Percentiles rank a stretch among this genome's conserved stretches.
Conservation (phyloP, 2,888 invertebrate species). For the Pimpla rufipes region DNA sequence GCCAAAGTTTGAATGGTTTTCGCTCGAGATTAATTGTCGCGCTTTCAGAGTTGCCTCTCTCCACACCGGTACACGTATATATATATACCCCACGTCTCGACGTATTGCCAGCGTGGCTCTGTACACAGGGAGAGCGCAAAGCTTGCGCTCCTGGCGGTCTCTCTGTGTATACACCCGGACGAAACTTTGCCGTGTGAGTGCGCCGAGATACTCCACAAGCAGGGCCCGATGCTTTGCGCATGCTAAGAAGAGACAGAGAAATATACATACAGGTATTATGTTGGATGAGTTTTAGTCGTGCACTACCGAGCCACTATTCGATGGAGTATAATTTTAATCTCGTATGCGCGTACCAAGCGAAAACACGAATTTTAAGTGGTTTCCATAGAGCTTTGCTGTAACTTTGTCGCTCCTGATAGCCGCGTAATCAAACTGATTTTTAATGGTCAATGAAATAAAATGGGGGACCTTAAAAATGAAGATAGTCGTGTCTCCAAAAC, state of each 20-base stretch:
- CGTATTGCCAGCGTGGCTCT: conserved; percentile 45
- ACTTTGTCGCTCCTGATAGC: background rate
- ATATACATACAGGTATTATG: background rate
- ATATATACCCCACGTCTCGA: conserved; percentile 47
- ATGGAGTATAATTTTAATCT: conserved; percentile 7
- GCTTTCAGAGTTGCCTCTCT: conserved; percentile 62
- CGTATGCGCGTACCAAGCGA: background rate
- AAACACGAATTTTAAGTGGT: background rate
- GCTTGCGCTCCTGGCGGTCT: background rate
- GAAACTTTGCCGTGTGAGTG: conserved; percentile 36
- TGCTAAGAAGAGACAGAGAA: conserved; percentile 9
- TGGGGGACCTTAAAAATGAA: background rate
- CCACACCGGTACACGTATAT: conserved; percentile 13
- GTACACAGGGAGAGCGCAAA: conserved; percentile 26
- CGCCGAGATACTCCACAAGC: conserved; percentile 5
- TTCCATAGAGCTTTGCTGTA: background rate
- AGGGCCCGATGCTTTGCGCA: background rate
- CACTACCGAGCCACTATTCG: background rate
- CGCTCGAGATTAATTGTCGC: conserved; percentile 68
- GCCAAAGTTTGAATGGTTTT: conserved; percentile 68
- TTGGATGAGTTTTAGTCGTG: conserved; percentile 1
- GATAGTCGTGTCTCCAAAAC: too few species aligned
- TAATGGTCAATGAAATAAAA: background rate
- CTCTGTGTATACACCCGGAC: conserved; percentile 13
- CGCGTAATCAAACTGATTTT: background rate